Percentiles rank a stretch among this genome's conserved stretches.
Conservation (phyloP, 2,113 vertebrate species). For the Pristiophorus japonicus region DNA sequence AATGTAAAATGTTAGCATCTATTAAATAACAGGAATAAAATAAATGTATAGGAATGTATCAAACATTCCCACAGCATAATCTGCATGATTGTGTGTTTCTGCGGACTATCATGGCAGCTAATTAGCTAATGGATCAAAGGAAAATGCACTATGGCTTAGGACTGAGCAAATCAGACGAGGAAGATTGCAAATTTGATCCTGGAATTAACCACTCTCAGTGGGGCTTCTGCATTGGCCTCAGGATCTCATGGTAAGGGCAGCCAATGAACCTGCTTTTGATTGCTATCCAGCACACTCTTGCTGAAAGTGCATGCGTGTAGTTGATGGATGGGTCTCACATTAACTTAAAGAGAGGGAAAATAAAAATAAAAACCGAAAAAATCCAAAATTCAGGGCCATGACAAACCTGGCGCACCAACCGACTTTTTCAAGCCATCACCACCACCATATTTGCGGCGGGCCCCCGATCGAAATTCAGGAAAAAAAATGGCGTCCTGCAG, state of each 20-base stretch:
- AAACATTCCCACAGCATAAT: not conserved
- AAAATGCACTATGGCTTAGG: not conserved
- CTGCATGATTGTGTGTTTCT: not conserved
- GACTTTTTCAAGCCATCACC: no score
- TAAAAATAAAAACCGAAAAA: not conserved
- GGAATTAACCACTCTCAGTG: not conserved
- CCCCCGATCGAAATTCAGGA: no score
- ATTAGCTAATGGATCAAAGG: not conserved
- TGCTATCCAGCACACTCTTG: not conserved
- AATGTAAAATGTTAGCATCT: not conserved
- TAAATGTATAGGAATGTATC: not conserved
- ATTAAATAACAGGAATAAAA: not conserved
- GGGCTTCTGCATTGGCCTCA: not conserved
- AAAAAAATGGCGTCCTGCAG: no score
- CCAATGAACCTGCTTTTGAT: not conserved
- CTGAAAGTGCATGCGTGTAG: not conserved
- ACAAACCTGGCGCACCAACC: no score
- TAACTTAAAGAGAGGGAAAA: not conserved
- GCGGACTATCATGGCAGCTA: no score
- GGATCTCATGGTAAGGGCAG: not conserved
- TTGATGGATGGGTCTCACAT: not conserved
- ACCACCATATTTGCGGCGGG: no score
- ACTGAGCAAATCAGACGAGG: not conserved
- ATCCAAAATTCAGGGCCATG: no score
- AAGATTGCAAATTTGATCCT: not conserved